Evolutionary conservation across 2,113 vertebrate species (phyloP), one percentile per base, ranked within the genome.

Genomic region (Callospermophilus lateralis): DNA sequence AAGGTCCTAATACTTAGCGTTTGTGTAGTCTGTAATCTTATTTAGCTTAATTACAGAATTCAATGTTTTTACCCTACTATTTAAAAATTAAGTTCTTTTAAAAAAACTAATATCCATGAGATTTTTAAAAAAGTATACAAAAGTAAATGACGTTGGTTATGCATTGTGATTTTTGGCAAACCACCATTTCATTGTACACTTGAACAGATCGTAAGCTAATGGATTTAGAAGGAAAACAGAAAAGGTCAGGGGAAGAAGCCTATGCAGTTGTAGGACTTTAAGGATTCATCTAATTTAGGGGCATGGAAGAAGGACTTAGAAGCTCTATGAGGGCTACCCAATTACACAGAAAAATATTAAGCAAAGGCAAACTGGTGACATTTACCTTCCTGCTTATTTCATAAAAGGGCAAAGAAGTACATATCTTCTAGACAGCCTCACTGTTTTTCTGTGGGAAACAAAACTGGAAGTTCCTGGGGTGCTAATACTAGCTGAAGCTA

Each of bases 321-420:
- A 80, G 58, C 4, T 70, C 67, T 89, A 30, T 79, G 34, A 65
- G 72, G 78, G 86, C 42, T 92, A 88, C 58, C 86, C 92, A 96
- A 97, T 97, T 96, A 96, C 76, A 80, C 10, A 73, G 79, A 92
- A 95, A 97, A 98, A 92, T 95, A 93, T 95, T 97, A 95, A 95
- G 79, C 86, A 92, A 97, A 98, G 85, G 79, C 86, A 97, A 93
- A 90, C 76, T 73, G 86, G 92, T 97, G 95, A 97, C 96, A 97
- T 98, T 97, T 97, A 89, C 72, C 53, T 96, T 94, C 61, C 48
- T 92, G 92, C 93, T 92, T 95, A 94, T 96, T 96, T 95, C 26
- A 34, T 77, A 34, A 97, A 97, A 98, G 96, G 93, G 79, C 83
- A 97, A 97, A 93, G 78, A 83, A 91, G 86, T 92, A 37, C 24